Evolutionary conservation across 2,888 invertebrate species (phyloP).

Genomic region (Aethes cnicana): DNA sequence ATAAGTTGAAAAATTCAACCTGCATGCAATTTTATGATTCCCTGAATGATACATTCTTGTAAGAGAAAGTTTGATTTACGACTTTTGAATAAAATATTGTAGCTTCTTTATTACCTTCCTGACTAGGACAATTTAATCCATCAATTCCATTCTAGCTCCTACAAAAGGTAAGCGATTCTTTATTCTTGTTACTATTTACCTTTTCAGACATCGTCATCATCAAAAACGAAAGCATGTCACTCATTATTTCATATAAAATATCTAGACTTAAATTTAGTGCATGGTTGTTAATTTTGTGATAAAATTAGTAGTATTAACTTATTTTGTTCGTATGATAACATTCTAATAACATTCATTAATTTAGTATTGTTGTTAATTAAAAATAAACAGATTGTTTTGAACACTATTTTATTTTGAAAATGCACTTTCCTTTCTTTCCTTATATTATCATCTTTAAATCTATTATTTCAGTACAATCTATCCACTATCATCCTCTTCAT

Average conservation of each 20-base stretch:
- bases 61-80: constrained; percentile 20
- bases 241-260: constrained; percentile 61
- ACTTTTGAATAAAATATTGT: constrained; percentile 36
- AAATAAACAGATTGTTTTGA: background rate
- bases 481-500: constrained; percentile 15
- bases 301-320: background rate
- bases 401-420: background rate
- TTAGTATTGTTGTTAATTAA: background rate
- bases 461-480: constrained; percentile 12
- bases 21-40: constrained; percentile 8
- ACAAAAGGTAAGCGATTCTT: constrained; percentile 52
- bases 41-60: constrained; percentile 25
- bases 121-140: constrained; percentile 31
- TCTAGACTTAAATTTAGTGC: constrained; percentile 12
- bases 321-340: constrained; percentile 12
- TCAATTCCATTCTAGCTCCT: constrained; percentile 34
- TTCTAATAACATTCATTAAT: background rate
- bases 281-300: constrained; percentile 27
- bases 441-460: background rate
- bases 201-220: constrained; percentile 72
- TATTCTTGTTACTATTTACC: constrained; percentile 51
- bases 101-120: constrained; percentile 11
- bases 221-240: constrained; percentile 70
- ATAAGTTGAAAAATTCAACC: constrained; percentile 2
- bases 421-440: constrained; percentile 2